phyloP scores from a whole-genome alignment of 2,113 vertebrate genomes.

The Apodemus speciosus region DNA sequence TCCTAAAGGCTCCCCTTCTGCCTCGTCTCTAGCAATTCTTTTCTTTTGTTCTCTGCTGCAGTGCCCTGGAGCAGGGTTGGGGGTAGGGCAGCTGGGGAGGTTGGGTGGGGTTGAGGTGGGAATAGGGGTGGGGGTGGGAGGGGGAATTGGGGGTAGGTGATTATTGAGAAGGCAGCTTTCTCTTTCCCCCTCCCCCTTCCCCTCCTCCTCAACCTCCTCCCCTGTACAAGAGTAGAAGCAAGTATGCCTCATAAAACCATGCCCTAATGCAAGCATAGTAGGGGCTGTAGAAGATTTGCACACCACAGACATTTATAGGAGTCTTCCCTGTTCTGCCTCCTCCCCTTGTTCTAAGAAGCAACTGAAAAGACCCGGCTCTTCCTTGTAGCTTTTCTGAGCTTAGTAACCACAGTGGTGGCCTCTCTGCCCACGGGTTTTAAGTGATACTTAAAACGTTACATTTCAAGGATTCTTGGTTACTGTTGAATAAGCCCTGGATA shows the following conservation, averaged over 20 bases:
- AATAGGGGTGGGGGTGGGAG: not conserved
- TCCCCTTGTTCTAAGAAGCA: not conserved
- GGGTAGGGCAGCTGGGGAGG: not conserved
- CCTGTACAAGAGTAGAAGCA: not conserved
- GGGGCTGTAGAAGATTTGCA: not conserved
- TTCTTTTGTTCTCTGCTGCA: not conserved
- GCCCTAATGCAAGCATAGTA: not conserved
- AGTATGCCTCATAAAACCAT: not conserved
- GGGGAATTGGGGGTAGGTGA: too few species aligned
- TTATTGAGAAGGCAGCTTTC: slow-evolving; percentile 1
- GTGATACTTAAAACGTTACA: not conserved
- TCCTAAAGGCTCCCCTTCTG: not conserved
- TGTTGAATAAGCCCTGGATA: not conserved
- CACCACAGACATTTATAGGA: not conserved
- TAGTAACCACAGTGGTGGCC: not conserved
- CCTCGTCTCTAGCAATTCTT: too few species aligned
- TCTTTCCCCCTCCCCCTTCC: too few species aligned
- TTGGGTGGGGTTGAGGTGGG: not conserved
- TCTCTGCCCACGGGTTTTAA: not conserved
- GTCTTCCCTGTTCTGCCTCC: not conserved
- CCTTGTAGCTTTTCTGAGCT: not conserved
- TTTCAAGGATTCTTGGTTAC: not conserved
- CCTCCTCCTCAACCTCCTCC: not conserved
- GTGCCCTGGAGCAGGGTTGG: accelerated
- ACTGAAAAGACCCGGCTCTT: not conserved